A percentile compares a stretch with the other conserved stretches of the same genome.
Conservation (phyloP, 2,888 invertebrate genomes). For the Plutella xylostella region DNA sequence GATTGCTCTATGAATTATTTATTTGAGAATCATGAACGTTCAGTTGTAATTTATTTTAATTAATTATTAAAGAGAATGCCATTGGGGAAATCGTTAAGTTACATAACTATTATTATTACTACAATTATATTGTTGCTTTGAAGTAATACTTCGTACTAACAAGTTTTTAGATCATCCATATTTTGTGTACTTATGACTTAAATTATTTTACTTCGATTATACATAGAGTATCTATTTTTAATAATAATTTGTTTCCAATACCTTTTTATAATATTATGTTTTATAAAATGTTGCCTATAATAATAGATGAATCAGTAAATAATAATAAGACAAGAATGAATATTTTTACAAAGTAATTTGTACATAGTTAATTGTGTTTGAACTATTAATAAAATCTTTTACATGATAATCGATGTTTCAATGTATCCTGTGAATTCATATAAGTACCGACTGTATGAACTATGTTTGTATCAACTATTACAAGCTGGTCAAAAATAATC, state of each 20-base stretch:
- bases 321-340: conserved; percentile 59
- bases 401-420: conserved; percentile 30
- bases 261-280: conserved; percentile 49
- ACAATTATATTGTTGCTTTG: conserved; percentile 1
- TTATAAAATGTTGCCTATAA: conserved; percentile 61
- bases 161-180: neutral
- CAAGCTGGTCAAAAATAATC: too few relatives aligned
- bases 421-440: too few relatives aligned
- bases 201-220: too few relatives aligned
- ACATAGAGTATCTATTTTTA: conserved; percentile 43
- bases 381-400: conserved; percentile 67
- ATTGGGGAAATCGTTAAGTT: neutral
- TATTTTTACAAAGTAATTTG: conserved; percentile 70
- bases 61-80: neutral
- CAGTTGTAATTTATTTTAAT: neutral
- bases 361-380: conserved; percentile 67
- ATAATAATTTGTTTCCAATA: conserved; percentile 49
- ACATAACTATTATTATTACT: neutral
- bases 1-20: neutral
- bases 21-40: neutral
- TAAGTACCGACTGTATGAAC: too few relatives aligned
- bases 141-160: conserved; percentile 1
- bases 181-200: conserved; percentile 56
- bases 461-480: too few relatives aligned
- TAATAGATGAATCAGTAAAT: conserved; percentile 58